Base-by-base conservation (phyloP, 2,113 vertebrate species). In the Trinectes maculatus region DNA sequence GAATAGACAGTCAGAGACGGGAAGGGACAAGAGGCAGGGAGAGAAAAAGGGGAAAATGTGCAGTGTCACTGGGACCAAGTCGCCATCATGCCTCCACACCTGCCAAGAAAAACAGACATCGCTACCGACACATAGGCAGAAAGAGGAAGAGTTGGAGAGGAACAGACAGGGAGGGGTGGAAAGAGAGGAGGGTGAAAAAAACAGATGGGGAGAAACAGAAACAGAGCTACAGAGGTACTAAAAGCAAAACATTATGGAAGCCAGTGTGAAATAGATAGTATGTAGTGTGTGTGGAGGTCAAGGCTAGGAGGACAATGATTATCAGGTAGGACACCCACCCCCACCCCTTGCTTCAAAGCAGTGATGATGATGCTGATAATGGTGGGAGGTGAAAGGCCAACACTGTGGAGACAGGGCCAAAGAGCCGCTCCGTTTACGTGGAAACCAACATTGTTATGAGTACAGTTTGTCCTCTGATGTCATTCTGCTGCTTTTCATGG, bases 381-480 rank as follows among this genome's bases (percentile, higher is more conserved):
- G 79, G 60, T 71, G 80, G 54, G 65, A 83, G 70, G 66, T 49
- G 56, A 56, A 66, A 74, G 43, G 59, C 59, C 21, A 19, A 36
- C 49, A 18, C 28, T 5, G 24, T 18, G 47, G 47, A 60, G 44
- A 82, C 56, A 3, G 49, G 49, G 60, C 47, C 49, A 48, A 55
- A 65, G 66, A 12, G 64, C 51, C 24, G 2, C n/a, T 44, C 71
- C 16, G 79, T 87, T 86, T 84, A 70, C 73, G 39, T 80, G 88
- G 86, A 77, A 79, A 89, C 89, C 4, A 68, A 65, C 74, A 83
- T 82, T 89, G 86, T 90, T 91, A 74, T 90, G 77, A 90, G 77
- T 74, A 91, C 90, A 91, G 80, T 85, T 90, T 92, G 87, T 90
- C 77, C 89, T 82, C 70, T 89, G 87, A 91, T 89, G 89, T 91